Conservation (phyloP, 2,888 invertebrate genomes). For the Clanis bilineata region DNA sequence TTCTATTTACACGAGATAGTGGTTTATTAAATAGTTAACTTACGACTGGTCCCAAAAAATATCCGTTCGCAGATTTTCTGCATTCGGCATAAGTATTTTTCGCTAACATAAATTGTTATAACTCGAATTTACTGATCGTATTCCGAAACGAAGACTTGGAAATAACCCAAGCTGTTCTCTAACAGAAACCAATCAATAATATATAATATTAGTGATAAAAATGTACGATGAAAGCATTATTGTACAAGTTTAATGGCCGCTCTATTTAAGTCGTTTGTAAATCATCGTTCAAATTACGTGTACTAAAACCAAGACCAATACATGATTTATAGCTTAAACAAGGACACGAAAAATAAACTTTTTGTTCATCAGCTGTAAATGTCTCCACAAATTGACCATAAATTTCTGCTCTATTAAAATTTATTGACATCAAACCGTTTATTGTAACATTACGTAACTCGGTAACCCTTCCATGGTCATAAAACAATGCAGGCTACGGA, state of each 20-base stretch:
- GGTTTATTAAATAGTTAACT: conserved; percentile 13
- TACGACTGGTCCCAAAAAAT: conserved; percentile 9
- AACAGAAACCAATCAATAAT: not conserved
- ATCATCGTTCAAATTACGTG: conserved; percentile 13
- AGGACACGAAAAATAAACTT: conserved; percentile 59
- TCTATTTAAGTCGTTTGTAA: conserved; percentile 4
- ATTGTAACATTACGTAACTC: conserved; percentile 72
- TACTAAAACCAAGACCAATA: conserved; percentile 33
- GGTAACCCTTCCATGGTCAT: conserved; percentile 69
- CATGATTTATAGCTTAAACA: conserved; percentile 51
- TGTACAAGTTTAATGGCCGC: not conserved
- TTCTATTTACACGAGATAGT: conserved; percentile 11
- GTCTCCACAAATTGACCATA: conserved; percentile 73
- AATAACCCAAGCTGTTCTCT: not conserved
- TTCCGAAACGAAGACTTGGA: not conserved
- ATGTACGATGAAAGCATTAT: not conserved
- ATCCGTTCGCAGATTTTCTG: not conserved
- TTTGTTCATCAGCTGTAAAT: conserved; percentile 74
- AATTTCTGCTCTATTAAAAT: conserved; percentile 77
- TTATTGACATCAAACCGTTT: conserved; percentile 71
- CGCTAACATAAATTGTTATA: conserved; percentile 13
- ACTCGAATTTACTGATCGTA: conserved; percentile 5
- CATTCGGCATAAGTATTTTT: not conserved
- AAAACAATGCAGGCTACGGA: conserved; percentile 67
- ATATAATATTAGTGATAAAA: not conserved